Evolutionary conservation across 2,797 vertebrate genomes (phyloP), one percentile per base, ranked within the genome.

Genomic region (Kryptolebias ocellatus): DNA sequence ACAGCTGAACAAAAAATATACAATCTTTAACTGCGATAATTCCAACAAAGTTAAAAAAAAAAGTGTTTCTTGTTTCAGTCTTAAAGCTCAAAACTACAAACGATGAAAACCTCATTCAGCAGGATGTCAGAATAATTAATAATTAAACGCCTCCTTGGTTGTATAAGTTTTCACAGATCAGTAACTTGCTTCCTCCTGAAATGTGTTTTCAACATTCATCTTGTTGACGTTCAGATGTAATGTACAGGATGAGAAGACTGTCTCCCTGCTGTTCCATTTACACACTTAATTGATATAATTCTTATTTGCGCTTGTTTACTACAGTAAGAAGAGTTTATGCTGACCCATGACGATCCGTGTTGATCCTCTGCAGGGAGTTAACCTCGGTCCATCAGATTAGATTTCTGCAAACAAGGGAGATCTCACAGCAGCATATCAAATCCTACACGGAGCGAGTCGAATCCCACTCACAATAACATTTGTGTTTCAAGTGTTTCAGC

Each of bases 341-440:
- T 27, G 14, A 59, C 63, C 60, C n/a, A 18, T 62, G 5, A 66
- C 17, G 31, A 76, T 63, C 82, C 24, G 10, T 42, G 24, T 17
- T 70, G 59, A 62, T 24, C 69, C 76, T 70, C 79, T 53, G 60
- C 52, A 31, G 80, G 74, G 78, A 81, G 58, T 53, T 47, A 47
- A 73, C 73, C 68, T 70, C 74, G 56, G 58, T 49, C 69, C 67
- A 47, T 62, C 66, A 65, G 78, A 79, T 83, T 77, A 72, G 44
- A 83, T 82, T 70, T 53, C 69, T 74, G 74, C 73, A 83, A 80
- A 83, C 78, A 87, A 81, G 67, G 68, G 74, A 50, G n/a, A 67
- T 63, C 63, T 75, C 47, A 70, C 64, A 42, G 29, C 4, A 4
- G 64, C 46, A 7, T 29, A 78, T 78, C 60, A 76, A 70, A 57